A percentile compares a stretch with the other conserved stretches of the same genome.
phyloP scores from a whole-genome alignment of 2,113 vertebrate species.

The Heterotilapia buettikoferi region DNA sequence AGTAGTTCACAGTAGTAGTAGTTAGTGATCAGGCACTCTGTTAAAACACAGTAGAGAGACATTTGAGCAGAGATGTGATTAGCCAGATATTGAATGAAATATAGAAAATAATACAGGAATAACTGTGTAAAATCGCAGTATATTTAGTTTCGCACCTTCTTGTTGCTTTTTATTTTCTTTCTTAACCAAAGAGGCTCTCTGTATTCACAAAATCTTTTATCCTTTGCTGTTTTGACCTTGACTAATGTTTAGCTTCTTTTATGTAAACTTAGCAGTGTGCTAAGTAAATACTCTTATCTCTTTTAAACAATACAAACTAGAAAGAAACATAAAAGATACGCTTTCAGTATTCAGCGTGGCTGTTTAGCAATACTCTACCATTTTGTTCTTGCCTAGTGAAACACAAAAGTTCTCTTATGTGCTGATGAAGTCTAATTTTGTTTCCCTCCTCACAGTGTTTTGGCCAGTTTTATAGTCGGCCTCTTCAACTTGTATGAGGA shows the following conservation, averaged over 20 bases:
- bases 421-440: not conserved
- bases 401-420: not conserved
- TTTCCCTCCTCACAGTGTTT: constrained; percentile 68
- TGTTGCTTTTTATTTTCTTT: not conserved
- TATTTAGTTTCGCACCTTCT: not conserved
- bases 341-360: not conserved
- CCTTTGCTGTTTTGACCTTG: not conserved
- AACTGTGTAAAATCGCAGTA: not conserved
- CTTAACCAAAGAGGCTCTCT: not conserved
- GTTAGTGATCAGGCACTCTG: not conserved
- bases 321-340: not conserved
- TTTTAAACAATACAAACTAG: not conserved
- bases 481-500: constrained; percentile 94
- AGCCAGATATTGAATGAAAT: not conserved
- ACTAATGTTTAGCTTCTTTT: not conserved
- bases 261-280: not conserved
- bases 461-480: constrained; percentile 88
- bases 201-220: not conserved
- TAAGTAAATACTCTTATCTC: not conserved
- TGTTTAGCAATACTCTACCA: not conserved
- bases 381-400: not conserved
- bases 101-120: not conserved
- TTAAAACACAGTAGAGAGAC: not conserved
- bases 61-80: not conserved
- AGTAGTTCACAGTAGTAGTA: not conserved